Conservation (phyloP, 1,140 invertebrate genomes). For the Drosophila prosaltans region DNA sequence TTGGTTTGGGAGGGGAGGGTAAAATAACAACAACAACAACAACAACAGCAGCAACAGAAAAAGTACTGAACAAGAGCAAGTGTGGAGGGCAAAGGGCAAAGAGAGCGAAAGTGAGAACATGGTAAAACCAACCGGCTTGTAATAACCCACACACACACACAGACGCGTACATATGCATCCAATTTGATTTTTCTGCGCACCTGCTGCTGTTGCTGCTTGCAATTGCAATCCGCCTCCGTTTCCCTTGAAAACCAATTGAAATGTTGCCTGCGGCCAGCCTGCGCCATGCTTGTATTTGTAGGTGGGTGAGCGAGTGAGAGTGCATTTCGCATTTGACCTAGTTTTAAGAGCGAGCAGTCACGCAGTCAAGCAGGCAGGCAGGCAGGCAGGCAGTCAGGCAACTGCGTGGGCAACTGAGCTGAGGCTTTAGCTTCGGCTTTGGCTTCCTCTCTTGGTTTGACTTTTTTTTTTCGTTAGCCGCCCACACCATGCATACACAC, state of each 20-base stretch:
- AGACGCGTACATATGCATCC: conserved; percentile 40
- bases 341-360: conserved; percentile 46
- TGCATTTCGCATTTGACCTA: conserved; percentile 75
- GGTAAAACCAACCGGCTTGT: conserved; percentile 40
- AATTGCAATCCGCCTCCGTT: conserved; percentile 31
- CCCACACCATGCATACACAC: background rate
- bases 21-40: conserved; percentile 1
- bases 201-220: conserved; percentile 56
- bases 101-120: conserved; percentile 13
- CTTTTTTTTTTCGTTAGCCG: conserved; percentile 6
- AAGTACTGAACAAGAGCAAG: background rate
- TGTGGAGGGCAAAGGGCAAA: conserved; percentile 5
- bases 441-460: conserved; percentile 13
- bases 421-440: conserved; percentile 22
- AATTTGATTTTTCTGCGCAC: conserved; percentile 68
- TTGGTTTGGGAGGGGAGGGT: conserved; percentile 17
- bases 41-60: conserved; percentile 1
- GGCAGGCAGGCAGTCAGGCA: conserved; percentile 11
- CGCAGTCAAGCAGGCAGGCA: conserved; percentile 15
- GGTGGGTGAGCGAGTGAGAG: conserved; percentile 42
- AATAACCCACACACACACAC: conserved; percentile 24
- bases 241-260: conserved; percentile 70
- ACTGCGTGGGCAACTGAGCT: conserved; percentile 37
- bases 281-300: conserved; percentile 24
- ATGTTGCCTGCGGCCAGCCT: conserved; percentile 63